Evolutionary conservation across 2,888 invertebrate species (phyloP), one percentile per base, ranked within the genome.

Genomic region (Euspilapteryx auroguttella): DNA sequence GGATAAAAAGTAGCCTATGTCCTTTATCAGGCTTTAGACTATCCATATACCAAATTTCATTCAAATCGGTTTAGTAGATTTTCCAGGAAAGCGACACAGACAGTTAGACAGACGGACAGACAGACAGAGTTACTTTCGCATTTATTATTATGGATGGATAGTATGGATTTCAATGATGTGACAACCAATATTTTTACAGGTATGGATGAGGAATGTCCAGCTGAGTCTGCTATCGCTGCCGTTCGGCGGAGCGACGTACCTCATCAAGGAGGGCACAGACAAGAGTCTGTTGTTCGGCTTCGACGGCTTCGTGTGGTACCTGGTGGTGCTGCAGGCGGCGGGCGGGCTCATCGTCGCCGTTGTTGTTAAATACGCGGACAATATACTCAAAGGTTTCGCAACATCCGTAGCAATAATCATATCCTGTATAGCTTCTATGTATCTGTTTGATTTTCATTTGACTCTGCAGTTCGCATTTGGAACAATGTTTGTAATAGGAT

Each of bases 341-440:
- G 98, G 99, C 1, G 99, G 99, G 3, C 80, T 99, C 2, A 85
- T 98, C 30, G 98, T 99, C 5, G 99, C 99, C 0, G 87, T 98
- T 39, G 99, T 99, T 2, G 96, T 99, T 14, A 99, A 99, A 77
- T 98, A 98, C 61, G 98, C 99, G 0, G 99, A 99, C 62, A 99
- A 99, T 65, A 99, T 99, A 49, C 77, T 99, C 4, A 99, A 93
- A 71, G 98, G 98, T 12, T 98, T 98, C 54, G 97, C 98, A 23
- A 98, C 98, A 1, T 98, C 98, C 1, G 81, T 97, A 29, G 95
- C 98, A 4, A 99, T 99, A 39, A 83, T 99, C 24, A 85, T 99
- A 39, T 94, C 97, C 0, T 97, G 96, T 51, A 68, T 98, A 28
- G 93, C 87, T 2, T 97, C 97, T 0, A 88, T 97, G 36, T 93